Conservation (phyloP, 92 coral and sea anemone genomes). For the Zoanthus solanderi region DNA sequence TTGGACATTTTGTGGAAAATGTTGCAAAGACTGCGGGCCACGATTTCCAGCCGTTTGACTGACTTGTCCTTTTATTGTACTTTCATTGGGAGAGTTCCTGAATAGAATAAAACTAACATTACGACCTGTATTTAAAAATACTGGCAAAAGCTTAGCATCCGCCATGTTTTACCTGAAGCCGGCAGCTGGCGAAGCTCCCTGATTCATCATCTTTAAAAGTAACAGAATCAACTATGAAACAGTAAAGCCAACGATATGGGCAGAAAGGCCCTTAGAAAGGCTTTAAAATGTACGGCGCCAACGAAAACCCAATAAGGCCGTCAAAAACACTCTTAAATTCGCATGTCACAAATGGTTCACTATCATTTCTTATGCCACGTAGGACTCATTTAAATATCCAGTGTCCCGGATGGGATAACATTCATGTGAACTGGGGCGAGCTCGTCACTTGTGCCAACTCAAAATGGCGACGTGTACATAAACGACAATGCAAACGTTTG, state of each 20-base stretch:
- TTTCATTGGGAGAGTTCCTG: conserved; percentile 23
- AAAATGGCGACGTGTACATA: conserved; percentile 49
- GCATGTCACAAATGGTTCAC: background rate
- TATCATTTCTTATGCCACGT: conserved; percentile 52
- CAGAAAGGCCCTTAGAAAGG: background rate
- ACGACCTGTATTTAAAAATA: conserved; percentile 12
- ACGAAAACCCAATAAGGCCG: conserved; percentile 19
- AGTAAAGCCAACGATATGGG: background rate
- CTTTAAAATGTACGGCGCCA: background rate
- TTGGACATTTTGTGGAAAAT: conserved; percentile 38
- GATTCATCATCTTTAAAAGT: conserved; percentile 34
- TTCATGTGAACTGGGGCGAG: conserved; percentile 32
- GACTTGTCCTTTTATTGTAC: conserved; percentile 33
- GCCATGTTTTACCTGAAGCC: conserved; percentile 49
- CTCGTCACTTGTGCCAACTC: conserved; percentile 42
- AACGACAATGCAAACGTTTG: background rate
- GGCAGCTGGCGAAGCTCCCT: conserved; percentile 44
- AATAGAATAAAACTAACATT: conserved; percentile 2
- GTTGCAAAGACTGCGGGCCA: conserved; percentile 27
- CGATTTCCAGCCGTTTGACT: conserved; percentile 35
- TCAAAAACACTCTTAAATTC: conserved; percentile 16
- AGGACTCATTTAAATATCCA: conserved; percentile 41
- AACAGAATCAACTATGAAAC: background rate
- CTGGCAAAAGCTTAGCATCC: conserved; percentile 38
- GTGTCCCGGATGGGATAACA: conserved; percentile 36